Evolutionary conservation across 2,888 invertebrate genomes (phyloP), one percentile per base, ranked within the genome.

Genomic region (Nowickia ferox): DNA sequence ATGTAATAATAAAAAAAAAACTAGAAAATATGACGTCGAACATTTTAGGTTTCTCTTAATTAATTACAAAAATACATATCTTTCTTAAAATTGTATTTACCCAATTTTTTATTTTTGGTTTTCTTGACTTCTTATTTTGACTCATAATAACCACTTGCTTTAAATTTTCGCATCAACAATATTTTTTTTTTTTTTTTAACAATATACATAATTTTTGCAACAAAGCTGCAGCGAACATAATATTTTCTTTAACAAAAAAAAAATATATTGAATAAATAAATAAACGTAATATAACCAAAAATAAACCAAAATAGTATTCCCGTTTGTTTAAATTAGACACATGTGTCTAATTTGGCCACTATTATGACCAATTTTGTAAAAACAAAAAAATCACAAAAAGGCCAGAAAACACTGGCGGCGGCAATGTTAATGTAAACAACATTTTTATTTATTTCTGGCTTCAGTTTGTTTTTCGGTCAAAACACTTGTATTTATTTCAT

Each of bases 121-220:
- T 77, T 83, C 57, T 30, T 30, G 30, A 30, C 30, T 30, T 30
- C 66, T 72, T n/a, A 51, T 79, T 85, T 86, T 86, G 86, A 86
- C 79, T 86, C 86, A 86, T 86, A 65, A 63, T 65, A 83, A 86
- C 86, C 86, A 86, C 86, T 86, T 86, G 86, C 86, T 76, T 76
- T 72, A 44, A 51, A 65, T 69, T 59, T 51, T 72, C 57, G 15
- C 75, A 57, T 57, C 42, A 53, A 42, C 30, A 76, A 55, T 42
- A 68, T 48, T n/a, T 69, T 65, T 15, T 19, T 9, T 57, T 48
- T 46, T 51, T 53, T 74, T 61, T 74, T 46, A 59, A 17, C 66
- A 80, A 6, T 30, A 30, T 30, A 42, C 71, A 71, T 55, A 63
- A 76, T 44, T 61, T 69, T 68, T 77, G 72, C 74, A 66, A 72